Conservation (phyloP, 2,113 vertebrate genomes). For the Callipepla squamata region DNA sequence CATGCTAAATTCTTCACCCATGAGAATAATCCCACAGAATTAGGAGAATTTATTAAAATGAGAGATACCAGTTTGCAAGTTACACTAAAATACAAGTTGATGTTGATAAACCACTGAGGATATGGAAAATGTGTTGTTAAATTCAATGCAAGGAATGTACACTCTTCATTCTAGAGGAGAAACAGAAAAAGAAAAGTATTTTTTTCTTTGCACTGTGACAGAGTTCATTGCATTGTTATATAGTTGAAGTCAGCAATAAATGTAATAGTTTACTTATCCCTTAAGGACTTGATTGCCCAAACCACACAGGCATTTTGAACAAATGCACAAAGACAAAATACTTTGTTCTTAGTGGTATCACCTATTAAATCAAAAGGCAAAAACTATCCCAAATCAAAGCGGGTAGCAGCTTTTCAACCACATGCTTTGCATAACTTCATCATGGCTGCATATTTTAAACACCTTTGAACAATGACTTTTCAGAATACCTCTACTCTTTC, state of each 20-base stretch:
- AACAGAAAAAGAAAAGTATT: slow-evolving; percentile 12
- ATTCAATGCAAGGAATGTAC: background rate
- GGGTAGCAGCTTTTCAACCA: background rate
- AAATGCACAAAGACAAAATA: background rate
- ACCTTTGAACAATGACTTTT: background rate
- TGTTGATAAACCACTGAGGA: background rate
- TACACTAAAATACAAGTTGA: background rate
- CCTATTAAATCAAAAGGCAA: background rate
- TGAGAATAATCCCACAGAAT: background rate
- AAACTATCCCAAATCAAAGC: background rate
- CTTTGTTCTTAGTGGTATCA: background rate
- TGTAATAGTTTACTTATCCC: background rate
- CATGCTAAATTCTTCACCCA: background rate
- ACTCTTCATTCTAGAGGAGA: slow-evolving; percentile 49
- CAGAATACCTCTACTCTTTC: background rate
- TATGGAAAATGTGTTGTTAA: background rate
- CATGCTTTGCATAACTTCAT: background rate
- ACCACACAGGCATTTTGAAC: background rate
- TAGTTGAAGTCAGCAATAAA: background rate
- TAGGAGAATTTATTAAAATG: background rate
- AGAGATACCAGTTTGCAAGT: background rate
- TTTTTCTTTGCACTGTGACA: background rate
- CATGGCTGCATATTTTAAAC: background rate
- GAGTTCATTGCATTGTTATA: background rate
- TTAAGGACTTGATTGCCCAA: background rate